Conservation (phyloP, 1,140 invertebrate species). For the Achatina immaculata region DNA sequence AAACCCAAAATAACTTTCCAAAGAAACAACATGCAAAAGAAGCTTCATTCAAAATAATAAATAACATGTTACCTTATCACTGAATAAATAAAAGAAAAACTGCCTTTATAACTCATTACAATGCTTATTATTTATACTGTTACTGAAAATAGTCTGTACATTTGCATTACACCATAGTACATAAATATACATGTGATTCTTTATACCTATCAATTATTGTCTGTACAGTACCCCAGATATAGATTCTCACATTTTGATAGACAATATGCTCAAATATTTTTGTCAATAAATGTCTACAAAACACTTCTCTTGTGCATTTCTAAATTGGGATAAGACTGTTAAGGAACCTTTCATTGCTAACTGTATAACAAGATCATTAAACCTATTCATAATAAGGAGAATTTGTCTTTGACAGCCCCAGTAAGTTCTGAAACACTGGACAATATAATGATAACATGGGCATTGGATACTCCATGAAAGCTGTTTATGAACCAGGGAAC, state of each 20-base stretch:
- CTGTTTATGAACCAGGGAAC: constrained; percentile 13
- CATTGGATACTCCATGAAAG: no score
- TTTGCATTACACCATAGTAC: no score
- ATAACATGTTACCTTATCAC: no score
- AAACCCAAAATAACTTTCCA: no score
- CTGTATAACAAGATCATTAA: constrained; percentile 28
- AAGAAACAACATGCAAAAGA: no score
- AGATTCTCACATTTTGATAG: constrained; percentile 46
- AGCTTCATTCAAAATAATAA: no score
- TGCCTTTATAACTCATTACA: no score
- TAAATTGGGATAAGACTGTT: constrained; percentile 39
- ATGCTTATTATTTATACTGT: no score
- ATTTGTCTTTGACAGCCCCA: background rate
- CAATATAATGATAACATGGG: constrained; percentile 50
- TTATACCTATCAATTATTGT: constrained; percentile 60
- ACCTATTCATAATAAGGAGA: constrained; percentile 42
- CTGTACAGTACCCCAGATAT: constrained; percentile 57
- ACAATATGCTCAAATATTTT: constrained; percentile 42
- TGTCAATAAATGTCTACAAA: constrained; percentile 45
- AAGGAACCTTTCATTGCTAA: constrained; percentile 35
- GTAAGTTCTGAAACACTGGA: no score
- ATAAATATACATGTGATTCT: background rate
- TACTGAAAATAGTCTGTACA: no score
- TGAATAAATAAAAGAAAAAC: no score
- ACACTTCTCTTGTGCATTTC: constrained; percentile 40